Conservation (phyloP, 2,888 invertebrate species). For the Acrocyrtus sp. region DNA sequence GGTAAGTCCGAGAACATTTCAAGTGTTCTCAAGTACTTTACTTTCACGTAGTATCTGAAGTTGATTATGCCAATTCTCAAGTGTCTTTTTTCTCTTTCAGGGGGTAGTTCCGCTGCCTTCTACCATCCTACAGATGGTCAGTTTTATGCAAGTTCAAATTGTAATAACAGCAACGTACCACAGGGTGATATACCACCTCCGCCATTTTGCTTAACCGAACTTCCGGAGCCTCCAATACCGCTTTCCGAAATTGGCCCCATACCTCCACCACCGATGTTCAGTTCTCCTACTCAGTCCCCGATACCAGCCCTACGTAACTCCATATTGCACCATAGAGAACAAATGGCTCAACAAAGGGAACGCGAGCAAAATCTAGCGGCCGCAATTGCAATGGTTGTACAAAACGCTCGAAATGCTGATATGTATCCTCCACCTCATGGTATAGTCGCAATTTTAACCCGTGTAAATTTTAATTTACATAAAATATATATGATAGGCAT, state of each 20-base stretch:
- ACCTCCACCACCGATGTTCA: slow-evolving; percentile 95
- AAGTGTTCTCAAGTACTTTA: no score
- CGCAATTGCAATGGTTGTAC: slow-evolving; percentile 63
- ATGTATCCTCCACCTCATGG: slow-evolving; percentile 52
- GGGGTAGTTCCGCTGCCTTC: slow-evolving; percentile 51
- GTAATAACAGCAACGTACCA: slow-evolving; percentile 32
- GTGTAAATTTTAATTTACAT: background rate
- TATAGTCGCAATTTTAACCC: slow-evolving; percentile 4
- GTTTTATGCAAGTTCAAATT: slow-evolving; percentile 50
- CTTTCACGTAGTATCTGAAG: background rate
- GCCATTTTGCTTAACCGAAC: slow-evolving; percentile 81
- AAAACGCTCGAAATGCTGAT: slow-evolving; percentile 62
- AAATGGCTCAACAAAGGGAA: slow-evolving; percentile 61
- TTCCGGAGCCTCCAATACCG: slow-evolving; percentile 92
- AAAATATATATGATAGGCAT: no score
- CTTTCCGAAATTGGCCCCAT: slow-evolving; percentile 93
- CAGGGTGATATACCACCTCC: slow-evolving; percentile 22
- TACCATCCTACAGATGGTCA: slow-evolving; percentile 57
- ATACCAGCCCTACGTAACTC: slow-evolving; percentile 65
- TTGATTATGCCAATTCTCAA: background rate
- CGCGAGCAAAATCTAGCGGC: slow-evolving; percentile 63
- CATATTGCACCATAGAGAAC: slow-evolving; percentile 69
- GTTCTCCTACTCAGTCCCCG: slow-evolving; percentile 70
- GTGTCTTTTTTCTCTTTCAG: slow-evolving; percentile 19
- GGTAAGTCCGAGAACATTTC: slow-evolving; percentile 42